These are phyloP conservation scores for Diglossa cyanea DNA, from an alignment of 2,797 vertebrate species.

Conservation along the genomic window DNA sequence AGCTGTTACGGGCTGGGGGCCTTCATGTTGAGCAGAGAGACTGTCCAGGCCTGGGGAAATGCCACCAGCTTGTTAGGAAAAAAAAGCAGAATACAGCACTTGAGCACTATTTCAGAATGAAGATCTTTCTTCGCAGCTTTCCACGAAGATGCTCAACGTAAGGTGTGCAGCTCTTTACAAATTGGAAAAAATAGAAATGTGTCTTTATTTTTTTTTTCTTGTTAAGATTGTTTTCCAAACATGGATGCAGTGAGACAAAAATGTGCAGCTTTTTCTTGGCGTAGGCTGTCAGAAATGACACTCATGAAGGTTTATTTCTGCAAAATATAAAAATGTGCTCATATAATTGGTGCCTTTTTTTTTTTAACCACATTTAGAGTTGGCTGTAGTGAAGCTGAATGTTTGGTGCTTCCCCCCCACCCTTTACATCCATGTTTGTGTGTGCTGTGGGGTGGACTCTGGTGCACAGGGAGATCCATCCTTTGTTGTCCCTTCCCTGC, in stretches of 20 bases:
- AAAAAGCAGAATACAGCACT: background rate
- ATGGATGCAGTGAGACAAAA: background rate
- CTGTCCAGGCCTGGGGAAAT: background rate
- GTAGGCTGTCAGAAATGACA: background rate
- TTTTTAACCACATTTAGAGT: rapidly evolving
- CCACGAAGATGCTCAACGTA: background rate
- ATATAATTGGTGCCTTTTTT: background rate
- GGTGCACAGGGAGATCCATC: background rate
- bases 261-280: background rate
- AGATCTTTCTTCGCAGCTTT: background rate
- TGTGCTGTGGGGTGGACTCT: background rate
- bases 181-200: background rate
- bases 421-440: background rate
- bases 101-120: background rate
- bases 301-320: background rate
- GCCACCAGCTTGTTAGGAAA: background rate
- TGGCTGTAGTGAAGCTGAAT: background rate
- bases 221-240: slow-evolving; percentile 19
- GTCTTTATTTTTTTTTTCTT: background rate
- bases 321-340: background rate
- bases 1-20: background rate
- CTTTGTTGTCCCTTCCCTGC: background rate
- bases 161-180: background rate
- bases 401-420: background rate
- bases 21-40: background rate